Percentiles rank a stretch among this genome's conserved stretches.
Conservation (phyloP, 2,888 invertebrate species). For the Sisyra terminalis region DNA sequence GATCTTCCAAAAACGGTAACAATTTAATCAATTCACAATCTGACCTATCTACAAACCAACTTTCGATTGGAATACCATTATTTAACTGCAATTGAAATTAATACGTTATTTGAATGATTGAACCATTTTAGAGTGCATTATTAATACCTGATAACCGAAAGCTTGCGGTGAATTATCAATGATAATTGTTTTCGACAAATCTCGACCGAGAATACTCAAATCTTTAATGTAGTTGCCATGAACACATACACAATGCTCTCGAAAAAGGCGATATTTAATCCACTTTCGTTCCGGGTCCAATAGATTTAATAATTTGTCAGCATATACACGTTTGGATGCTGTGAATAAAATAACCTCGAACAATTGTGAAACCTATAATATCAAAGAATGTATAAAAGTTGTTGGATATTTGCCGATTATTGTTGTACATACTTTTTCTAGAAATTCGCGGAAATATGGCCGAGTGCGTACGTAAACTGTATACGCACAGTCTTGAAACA, state of each 20-base stretch:
- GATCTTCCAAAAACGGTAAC: constrained; percentile 77
- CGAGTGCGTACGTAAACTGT: constrained; percentile 74
- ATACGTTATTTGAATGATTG: background rate
- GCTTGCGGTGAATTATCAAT: constrained; percentile 86
- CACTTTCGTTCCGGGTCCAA: constrained; percentile 77
- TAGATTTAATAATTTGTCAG: constrained; percentile 81
- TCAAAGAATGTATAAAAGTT: too few species aligned
- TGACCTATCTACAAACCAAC: constrained; percentile 85
- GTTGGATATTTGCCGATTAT: constrained; percentile 52
- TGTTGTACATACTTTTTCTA: constrained; percentile 43
- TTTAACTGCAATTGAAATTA: constrained; percentile 45
- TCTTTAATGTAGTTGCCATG: constrained; percentile 96
- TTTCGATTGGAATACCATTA: constrained; percentile 94
- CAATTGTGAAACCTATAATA: constrained; percentile 5
- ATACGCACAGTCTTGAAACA: constrained; percentile 83
- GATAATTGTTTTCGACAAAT: constrained; percentile 74
- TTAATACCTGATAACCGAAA: constrained; percentile 67
- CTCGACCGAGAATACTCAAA: constrained; percentile 79
- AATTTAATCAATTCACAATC: constrained; percentile 84
- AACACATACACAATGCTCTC: constrained; percentile 89
- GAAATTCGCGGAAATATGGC: constrained; percentile 81
- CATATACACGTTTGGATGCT: constrained; percentile 89
- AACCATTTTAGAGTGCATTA: background rate
- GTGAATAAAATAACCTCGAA: constrained; percentile 74
- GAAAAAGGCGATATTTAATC: constrained; percentile 83